Evolutionary conservation across 2,888 invertebrate genomes (phyloP), one percentile per base, ranked within the genome.

Genomic region (Acanthosoma haemorrhoidale): DNA sequence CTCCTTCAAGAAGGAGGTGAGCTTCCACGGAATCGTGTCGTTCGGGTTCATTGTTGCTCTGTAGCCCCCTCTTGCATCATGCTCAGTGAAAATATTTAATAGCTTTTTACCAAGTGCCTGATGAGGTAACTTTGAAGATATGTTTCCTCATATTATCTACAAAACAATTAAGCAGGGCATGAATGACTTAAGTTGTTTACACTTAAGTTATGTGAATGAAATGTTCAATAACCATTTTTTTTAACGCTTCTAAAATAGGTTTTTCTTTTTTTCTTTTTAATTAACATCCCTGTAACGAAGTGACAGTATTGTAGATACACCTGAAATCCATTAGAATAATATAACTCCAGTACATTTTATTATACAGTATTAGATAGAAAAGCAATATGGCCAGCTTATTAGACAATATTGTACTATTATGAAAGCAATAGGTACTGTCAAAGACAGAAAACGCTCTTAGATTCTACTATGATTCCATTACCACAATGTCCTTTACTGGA

Each of bases 181-280:
- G 1, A 25, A 51, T 13, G 13, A 25, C 25, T 25, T n/a, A n/a
- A 51, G 25, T 51, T n/a, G n/a, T n/a, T n/a, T n/a, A n/a, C n/a
- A n/a, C 13, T 13, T 51, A 3, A 4, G 6, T 25, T 4, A 5
- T n/a, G 25, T 51, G n/a, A 25, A 41, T n/a, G 2, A 5, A 51
- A 4, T 51, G 13, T 51, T 6, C 25, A 51, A 51, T 51, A 51
- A 51, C 51, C 51, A 51, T 51, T 51, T 25, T 9, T n/a, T 25
- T 51, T 11, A 51, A 51, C 25, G 51, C 51, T 51, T 51, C 51
- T 51, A 51, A 21, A 51, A 25, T 51, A 0, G 51, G 21, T 51
- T 51, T 51, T 51, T 51, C 51, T 51, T 16, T 51, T 51, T 51
- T 51, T 51, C 51, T 51, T 51, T 51, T 51, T 51, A 25, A 51